These are phyloP conservation scores for Pentalonia nigronervosa DNA, from an alignment of 1,140 invertebrate genomes.

Conservation along the genomic window DNA sequence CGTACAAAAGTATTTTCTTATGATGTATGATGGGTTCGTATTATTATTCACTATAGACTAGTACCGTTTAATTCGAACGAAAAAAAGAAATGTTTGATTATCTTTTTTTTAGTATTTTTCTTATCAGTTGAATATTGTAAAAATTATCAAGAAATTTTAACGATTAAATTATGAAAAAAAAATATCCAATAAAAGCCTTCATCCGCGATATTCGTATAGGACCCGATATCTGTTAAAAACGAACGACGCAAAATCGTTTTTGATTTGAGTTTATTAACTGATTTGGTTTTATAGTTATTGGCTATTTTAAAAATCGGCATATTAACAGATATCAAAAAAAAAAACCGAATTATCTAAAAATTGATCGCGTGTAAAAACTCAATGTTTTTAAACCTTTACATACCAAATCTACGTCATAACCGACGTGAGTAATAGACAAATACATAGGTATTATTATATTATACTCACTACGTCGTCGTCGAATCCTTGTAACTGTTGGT, in stretches of 20 bases:
- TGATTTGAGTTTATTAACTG: no score
- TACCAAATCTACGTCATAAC: not conserved
- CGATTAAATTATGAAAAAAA: not conserved
- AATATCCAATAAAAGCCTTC: not conserved
- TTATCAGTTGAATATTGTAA: no score
- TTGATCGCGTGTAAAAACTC: not conserved
- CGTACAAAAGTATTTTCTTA: no score
- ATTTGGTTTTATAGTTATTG: no score
- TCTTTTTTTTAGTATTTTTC: no score
- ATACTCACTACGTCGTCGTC: conserved; percentile 83
- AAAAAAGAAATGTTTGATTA: no score
- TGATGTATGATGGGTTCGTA: no score
- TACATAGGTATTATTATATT: not conserved
- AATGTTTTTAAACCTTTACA: not conserved
- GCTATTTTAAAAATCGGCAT: no score
- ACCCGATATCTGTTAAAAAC: not conserved
- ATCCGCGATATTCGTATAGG: not conserved
- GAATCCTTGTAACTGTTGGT: conserved; percentile 86
- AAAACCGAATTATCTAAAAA: no score
- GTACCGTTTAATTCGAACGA: no score
- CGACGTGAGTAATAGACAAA: not conserved
- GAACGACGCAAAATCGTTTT: no score
- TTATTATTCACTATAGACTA: not conserved
- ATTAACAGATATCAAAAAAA: no score
- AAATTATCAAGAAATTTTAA: not conserved